Conservation (phyloP, 2,113 vertebrate species). For the Elgaria multicarinata region DNA sequence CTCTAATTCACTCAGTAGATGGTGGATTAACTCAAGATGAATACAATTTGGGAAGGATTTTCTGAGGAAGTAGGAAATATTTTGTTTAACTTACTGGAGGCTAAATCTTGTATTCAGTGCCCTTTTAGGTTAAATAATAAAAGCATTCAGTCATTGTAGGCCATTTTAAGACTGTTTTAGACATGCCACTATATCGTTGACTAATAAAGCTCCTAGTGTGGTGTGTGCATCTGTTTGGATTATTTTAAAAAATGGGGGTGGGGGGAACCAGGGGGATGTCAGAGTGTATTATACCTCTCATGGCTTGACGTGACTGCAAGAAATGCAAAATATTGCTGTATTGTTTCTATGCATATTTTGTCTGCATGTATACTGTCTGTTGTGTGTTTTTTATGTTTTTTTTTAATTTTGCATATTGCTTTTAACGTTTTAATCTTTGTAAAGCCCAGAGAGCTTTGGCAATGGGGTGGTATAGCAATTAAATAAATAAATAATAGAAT, state of each 20-base stretch:
- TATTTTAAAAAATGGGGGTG: background rate
- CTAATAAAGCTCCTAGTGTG: conserved; percentile 31
- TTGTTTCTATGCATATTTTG: no score
- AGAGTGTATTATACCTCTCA: background rate
- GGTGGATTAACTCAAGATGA: conserved; percentile 86
- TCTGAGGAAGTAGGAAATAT: conserved; percentile 83
- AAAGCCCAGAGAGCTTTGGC: no score
- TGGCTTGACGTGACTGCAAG: background rate
- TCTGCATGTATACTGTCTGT: no score
- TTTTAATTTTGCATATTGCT: no score
- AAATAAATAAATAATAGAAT: no score
- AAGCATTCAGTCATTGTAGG: conserved; percentile 74
- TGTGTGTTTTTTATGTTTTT: no score
- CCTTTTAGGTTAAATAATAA: conserved; percentile 71
- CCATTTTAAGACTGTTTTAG: conserved; percentile 61
- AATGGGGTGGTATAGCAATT: no score
- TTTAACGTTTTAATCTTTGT: no score
- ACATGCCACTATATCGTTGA: conserved; percentile 53
- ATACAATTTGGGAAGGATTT: conserved; percentile 85
- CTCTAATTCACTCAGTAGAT: conserved; percentile 82
- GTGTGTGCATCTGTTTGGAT: background rate
- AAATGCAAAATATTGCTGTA: background rate
- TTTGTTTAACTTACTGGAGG: conserved; percentile 76
- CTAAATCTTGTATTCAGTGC: conserved; percentile 74
- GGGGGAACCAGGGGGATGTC: background rate